Evolutionary conservation across 2,113 vertebrate species (phyloP), one percentile per base, ranked within the genome.

Genomic region (Mystacornis crossleyi): DNA sequence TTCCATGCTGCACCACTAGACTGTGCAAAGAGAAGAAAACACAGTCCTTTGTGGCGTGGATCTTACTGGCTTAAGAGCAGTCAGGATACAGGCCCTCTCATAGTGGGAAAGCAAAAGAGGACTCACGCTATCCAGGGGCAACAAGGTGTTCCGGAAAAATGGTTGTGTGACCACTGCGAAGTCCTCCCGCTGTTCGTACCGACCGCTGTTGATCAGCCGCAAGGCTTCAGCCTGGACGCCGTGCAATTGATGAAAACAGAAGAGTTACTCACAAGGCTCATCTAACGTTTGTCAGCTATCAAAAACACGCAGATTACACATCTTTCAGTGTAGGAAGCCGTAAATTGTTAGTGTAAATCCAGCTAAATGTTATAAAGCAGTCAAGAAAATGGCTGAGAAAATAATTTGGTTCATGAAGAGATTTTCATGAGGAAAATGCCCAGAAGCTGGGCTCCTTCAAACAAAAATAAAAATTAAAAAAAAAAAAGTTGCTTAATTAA

Each of bases 111-210:
- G 26, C 33, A 81, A 70, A 80, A 9, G 1, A 16, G 19, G 5
- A 96, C 99, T 98, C 94, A 99, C 99, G 0, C 40, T 53, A 33
- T 97, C 97, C 93, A 99, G 53, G 26, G 99, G 99, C 42, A 99
- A 1, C 2, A 99, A 28, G 5, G 98, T 95, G 96, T 98, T 99
- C 90, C 93, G 89, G 92, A 99, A 98, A 94, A 99, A 99, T 0
- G 99, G 99, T 93, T 99, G 99, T 36, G 97, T 57, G 3, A 99
- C 99, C 38, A 98, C 97, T 0, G 98, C 86, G 17, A 99, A 99
- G 96, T 99, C 99, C 26, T 99, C 97, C 6, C 98, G 93, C 79
- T 96, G 67, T 4, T 97, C 95, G 4, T 99, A 99, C 29, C 89
- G 97, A 12, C 96, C 90, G 3, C 97, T 90, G 42, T 77, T 95